These are phyloP conservation scores for Macrotis lagotis DNA, from an alignment of 2,113 vertebrate species.

Conservation along the genomic window DNA sequence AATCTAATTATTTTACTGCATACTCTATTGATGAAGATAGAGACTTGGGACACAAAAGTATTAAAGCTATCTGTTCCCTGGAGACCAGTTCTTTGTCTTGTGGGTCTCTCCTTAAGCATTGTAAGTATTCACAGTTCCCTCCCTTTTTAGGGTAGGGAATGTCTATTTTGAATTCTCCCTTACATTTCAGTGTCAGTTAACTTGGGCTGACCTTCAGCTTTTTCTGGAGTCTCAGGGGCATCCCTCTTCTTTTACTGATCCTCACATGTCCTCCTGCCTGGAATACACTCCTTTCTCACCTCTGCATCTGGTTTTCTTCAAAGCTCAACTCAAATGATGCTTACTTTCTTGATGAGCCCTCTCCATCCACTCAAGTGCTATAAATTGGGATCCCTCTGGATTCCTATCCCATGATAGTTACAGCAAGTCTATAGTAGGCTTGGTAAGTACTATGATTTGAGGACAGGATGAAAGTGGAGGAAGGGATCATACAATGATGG, in stretches of 20 bases:
- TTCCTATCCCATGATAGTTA: not conserved
- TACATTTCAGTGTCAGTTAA: not conserved
- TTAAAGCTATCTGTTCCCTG: not conserved
- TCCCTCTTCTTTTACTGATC: not conserved
- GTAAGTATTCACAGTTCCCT: not conserved
- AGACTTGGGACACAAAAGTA: not conserved
- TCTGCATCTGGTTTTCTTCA: conserved; percentile 2
- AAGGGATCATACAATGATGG: not conserved
- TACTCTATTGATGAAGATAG: not conserved
- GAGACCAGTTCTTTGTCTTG: not conserved
- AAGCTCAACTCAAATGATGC: conserved; percentile 1
- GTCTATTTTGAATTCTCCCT: not conserved
- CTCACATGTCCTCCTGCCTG: not conserved
- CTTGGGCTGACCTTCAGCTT: not conserved
- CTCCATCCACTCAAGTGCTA: not conserved
- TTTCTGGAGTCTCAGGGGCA: not conserved
- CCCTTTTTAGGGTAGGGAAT: not conserved
- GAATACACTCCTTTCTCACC: not conserved
- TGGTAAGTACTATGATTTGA: not conserved
- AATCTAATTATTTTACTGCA: not conserved
- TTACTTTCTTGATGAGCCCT: not conserved
- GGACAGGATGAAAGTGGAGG: not conserved
- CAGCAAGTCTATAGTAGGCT: not conserved
- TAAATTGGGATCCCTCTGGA: not conserved
- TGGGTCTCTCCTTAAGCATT: not conserved